Base-by-base conservation (phyloP, 1,140 invertebrate species). In the Latrodectus geometricus region DNA sequence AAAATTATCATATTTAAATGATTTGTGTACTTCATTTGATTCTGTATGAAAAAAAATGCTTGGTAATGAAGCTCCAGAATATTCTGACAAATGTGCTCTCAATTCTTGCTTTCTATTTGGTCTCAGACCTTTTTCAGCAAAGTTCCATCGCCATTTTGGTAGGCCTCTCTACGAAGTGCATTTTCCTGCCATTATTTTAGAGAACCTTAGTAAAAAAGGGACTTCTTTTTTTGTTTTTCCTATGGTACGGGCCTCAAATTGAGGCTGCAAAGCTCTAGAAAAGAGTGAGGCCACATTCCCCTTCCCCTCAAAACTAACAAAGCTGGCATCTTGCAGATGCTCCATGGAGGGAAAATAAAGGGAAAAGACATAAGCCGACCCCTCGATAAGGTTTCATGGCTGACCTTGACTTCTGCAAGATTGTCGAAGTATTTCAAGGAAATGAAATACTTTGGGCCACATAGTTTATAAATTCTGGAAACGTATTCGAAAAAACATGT, bases 281-380 rank as follows among this genome's bases (percentile, higher is more conserved):
- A 35, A 35, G 35, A 35, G 35, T 35, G 54, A 61, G 68, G 68
- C 68, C 68, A 52, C 52, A 49, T 15, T 61, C 68, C 66, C 52
- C 52, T 61, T 68, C 70, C 80, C 52, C 68, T 82, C 52, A 82
- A 82, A 82, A 82, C 80, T 73, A 82, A 82, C 80, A 82, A 82
- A 82, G 80, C 80, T 56, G 70, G 80, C 70, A 82, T 82, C 70
- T 82, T 49, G 80, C 80, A 82, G 80, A 82, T 82, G 80, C 80
- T 82, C 20, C 48, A 0, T 54, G 12, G 14, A 15, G 23, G 54
- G 70, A 61, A 65, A 52, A 66, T 49, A 73, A 73, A 61, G 21
- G 23, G 70, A 81, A 66, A 52, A 35, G 21, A 68, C 11, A 61
- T 49, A 54, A 20, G 68, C 78, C 12, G 65, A 74, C 68, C 70